phyloP scores from a whole-genome alignment of 2,113 vertebrate species.

The Phrynocephalus versicolor region DNA sequence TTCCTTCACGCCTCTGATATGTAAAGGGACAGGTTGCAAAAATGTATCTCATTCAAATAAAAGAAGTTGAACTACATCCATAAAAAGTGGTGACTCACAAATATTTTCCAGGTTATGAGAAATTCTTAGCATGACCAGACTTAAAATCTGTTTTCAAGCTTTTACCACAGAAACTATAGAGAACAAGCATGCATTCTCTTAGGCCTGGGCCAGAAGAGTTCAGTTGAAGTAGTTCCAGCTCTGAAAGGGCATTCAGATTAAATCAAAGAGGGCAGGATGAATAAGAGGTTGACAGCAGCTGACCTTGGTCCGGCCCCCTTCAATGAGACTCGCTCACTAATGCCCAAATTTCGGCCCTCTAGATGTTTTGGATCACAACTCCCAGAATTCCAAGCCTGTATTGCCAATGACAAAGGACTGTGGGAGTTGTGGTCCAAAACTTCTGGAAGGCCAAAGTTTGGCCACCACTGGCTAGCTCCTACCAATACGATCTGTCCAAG shows the following conservation, averaged over 20 bases:
- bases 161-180: not conserved
- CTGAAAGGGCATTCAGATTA: not conserved
- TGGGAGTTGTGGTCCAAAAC: no score
- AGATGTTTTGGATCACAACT: no score
- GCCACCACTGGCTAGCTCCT: no score
- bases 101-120: not conserved
- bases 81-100: not conserved
- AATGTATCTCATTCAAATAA: not conserved
- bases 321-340: no score
- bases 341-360: no score
- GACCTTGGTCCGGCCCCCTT: no score
- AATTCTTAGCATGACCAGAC: not conserved
- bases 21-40: conserved; percentile 5
- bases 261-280: no score
- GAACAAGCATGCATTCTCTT: not conserved
- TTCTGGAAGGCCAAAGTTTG: no score
- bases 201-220: not conserved
- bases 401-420: no score
- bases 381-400: no score
- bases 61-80: not conserved
- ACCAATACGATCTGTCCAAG: no score
- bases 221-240: not conserved
- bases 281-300: no score
- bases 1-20: not conserved
- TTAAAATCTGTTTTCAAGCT: not conserved